Evolutionary conservation across 1,140 invertebrate genomes (phyloP).

Genomic region (Drosophila nigrodunni): DNA sequence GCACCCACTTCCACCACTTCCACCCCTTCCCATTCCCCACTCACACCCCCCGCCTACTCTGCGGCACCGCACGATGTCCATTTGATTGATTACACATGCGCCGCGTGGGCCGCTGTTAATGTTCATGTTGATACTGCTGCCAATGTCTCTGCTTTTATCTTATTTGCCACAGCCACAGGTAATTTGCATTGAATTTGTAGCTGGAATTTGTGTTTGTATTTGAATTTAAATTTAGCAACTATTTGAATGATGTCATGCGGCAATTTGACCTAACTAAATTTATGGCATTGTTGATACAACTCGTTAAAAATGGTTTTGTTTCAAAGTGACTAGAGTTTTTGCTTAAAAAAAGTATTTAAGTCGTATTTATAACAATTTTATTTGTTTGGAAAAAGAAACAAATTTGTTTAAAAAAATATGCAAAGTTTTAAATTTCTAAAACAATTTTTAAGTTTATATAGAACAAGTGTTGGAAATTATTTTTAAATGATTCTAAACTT

Average conservation of each 20-base stretch:
- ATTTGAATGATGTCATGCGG: background rate
- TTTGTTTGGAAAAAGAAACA: too few species aligned
- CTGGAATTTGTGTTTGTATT: background rate
- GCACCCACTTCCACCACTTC: background rate
- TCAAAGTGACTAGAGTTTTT: background rate
- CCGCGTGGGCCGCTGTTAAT: conserved; percentile 60
- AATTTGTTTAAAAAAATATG: background rate
- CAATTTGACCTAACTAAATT: background rate
- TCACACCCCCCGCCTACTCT: background rate
- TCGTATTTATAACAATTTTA: too few species aligned
- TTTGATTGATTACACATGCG: conserved; percentile 79
- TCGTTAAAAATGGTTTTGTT: background rate
- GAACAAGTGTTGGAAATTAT: too few species aligned
- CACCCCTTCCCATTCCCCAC: background rate
- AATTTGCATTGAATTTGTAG: conserved; percentile 12
- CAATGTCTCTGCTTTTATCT: conserved; percentile 30
- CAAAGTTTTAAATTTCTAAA: too few species aligned
- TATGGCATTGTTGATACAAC: background rate
- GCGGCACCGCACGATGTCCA: conserved; percentile 33
- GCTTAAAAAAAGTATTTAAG: too few species aligned
- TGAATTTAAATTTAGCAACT: background rate
- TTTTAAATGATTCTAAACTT: too few species aligned
- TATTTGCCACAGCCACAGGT: conserved; percentile 3
- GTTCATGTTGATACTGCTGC: conserved; percentile 52
- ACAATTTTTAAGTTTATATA: too few species aligned